These are phyloP conservation scores for Orthosia incerta DNA, from an alignment of 2,888 invertebrate genomes.

Conservation along the genomic window DNA sequence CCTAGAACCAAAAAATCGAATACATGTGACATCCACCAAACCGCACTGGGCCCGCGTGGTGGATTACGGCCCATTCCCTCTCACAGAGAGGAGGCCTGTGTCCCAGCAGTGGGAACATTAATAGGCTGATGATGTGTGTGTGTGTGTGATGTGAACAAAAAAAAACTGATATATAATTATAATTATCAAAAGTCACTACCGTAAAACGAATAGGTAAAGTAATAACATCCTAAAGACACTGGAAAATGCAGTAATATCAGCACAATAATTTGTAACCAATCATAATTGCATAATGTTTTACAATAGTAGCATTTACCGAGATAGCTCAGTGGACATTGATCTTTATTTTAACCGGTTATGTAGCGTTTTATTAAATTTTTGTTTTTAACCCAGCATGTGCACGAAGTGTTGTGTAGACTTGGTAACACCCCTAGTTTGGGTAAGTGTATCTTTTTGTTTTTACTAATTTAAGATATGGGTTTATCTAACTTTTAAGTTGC, in stretches of 20 bases:
- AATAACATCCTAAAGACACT: neutral
- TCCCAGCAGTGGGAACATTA: too few species aligned
- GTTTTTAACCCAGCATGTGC: conserved; percentile 67
- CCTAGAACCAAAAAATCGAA: too few species aligned
- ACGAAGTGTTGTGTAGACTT: conserved; percentile 70
- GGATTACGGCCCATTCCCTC: too few species aligned
- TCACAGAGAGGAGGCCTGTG: too few species aligned
- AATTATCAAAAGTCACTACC: neutral
- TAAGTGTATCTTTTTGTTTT: conserved; percentile 65
- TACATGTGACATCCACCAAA: too few species aligned
- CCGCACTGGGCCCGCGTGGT: too few species aligned
- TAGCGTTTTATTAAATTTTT: conserved; percentile 37
- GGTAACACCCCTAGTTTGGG: conserved; percentile 59
- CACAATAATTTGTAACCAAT: neutral
- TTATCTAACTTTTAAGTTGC: conserved; percentile 48
- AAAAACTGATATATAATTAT: neutral
- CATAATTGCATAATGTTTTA: too few species aligned
- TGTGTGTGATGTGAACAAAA: neutral
- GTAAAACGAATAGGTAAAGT: neutral
- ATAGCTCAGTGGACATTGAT: conserved; percentile 59
- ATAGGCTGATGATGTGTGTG: too few species aligned
- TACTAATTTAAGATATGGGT: conserved; percentile 48
- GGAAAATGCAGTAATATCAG: neutral
- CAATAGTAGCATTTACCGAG: neutral
- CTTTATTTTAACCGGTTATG: conserved; percentile 54